These are phyloP conservation scores for Natrix natrix DNA, from an alignment of 2,797 vertebrate genomes.

Conservation along the genomic window DNA sequence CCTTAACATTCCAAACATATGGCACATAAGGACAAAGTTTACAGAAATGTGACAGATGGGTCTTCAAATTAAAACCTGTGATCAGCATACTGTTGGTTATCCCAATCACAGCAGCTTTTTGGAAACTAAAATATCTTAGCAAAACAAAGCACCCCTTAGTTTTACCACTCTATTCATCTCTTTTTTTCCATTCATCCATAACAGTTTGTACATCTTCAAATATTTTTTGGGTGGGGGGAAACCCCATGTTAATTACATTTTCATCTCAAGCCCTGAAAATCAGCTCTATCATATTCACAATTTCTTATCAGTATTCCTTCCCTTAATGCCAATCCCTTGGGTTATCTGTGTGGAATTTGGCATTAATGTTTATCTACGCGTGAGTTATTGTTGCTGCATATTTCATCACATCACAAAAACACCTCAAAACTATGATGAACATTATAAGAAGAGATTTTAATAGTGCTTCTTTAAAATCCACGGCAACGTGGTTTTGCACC, in stretches of 20 bases:
- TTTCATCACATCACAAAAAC: not conserved
- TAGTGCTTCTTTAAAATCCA: not conserved
- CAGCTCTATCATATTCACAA: not conserved
- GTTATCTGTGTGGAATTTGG: not conserved
- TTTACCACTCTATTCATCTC: not conserved
- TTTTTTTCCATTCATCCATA: not conserved
- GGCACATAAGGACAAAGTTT: not conserved
- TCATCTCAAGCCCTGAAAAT: not conserved
- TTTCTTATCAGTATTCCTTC: not conserved
- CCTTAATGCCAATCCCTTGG: not conserved
- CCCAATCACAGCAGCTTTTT: not conserved
- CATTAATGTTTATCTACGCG: not conserved
- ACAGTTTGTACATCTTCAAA: not conserved
- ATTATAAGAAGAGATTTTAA: not conserved
- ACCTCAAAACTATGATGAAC: not conserved
- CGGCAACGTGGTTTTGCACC: not conserved
- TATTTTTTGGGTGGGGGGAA: not conserved
- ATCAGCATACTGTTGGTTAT: not conserved
- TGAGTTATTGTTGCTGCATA: not conserved
- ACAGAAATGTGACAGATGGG: not conserved
- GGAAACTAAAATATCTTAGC: not conserved
- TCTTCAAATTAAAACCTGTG: not conserved
- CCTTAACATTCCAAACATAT: not conserved
- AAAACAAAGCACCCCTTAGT: not conserved
- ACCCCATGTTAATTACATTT: not conserved